A percentile compares a stretch with the other conserved stretches of the same genome.
Conservation (phyloP, 1,140 invertebrate genomes). For the Drosophila dunni region DNA sequence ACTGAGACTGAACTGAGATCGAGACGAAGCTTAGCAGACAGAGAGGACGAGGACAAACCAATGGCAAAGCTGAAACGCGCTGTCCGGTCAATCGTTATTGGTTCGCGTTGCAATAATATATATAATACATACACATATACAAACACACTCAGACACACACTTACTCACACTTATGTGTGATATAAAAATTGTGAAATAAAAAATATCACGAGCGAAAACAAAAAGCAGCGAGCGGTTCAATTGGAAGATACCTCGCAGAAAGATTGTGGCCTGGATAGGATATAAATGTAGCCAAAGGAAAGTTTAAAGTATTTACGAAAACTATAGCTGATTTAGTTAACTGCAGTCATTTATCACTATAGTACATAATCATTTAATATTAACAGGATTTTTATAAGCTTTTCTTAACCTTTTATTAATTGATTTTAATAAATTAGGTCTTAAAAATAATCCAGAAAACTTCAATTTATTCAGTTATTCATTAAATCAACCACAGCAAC, state of each 20-base stretch:
- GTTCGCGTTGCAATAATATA: slow-evolving; percentile 79
- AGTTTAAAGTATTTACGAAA: no score
- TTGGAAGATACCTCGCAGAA: slow-evolving; percentile 4
- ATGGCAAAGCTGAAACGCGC: slow-evolving; percentile 70
- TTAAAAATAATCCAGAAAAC: no score
- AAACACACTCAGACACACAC: slow-evolving; percentile 26
- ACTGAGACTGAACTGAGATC: neutral
- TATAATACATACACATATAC: slow-evolving; percentile 68
- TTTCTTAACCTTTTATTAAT: no score
- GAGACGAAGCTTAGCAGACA: neutral
- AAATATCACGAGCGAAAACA: slow-evolving; percentile 38
- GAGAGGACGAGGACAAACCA: slow-evolving; percentile 60
- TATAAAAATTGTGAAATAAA: slow-evolving; percentile 80
- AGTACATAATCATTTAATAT: no score
- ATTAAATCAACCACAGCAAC: no score
- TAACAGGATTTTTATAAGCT: no score
- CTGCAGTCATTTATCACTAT: no score
- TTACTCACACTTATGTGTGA: slow-evolving; percentile 44
- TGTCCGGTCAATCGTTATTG: slow-evolving; percentile 82
- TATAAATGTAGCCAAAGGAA: no score
- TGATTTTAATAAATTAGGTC: no score
- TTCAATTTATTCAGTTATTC: no score
- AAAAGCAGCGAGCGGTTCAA: slow-evolving; percentile 16
- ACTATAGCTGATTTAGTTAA: no score
- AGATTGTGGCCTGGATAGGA: neutral